These are phyloP conservation scores for Rallus crepitans DNA, from an alignment of 2,797 vertebrate species.

Conservation along the genomic window DNA sequence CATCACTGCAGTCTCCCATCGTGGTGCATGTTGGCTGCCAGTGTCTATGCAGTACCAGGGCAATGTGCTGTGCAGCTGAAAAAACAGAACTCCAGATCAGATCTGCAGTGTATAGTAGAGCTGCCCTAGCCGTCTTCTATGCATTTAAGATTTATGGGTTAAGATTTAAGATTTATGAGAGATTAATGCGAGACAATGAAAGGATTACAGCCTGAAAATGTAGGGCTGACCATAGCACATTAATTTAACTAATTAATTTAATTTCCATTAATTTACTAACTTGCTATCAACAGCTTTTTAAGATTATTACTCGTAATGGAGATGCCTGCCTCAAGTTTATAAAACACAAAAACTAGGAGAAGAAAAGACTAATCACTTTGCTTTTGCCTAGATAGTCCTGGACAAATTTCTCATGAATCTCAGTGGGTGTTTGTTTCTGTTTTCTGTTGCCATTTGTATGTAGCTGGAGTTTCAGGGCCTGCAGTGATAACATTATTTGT, in stretches of 20 bases:
- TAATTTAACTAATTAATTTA: no score
- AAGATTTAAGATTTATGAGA: background rate
- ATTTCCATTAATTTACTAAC: background rate
- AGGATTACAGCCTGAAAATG: background rate
- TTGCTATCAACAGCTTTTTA: background rate
- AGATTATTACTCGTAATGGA: background rate
- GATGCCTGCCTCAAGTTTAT: background rate
- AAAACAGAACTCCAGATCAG: background rate
- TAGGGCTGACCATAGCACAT: fast-evolving
- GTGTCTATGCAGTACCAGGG: background rate
- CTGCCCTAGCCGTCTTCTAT: background rate
- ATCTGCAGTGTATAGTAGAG: background rate
- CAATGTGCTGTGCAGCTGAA: background rate
- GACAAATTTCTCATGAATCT: background rate
- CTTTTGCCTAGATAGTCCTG: background rate
- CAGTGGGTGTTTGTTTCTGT: background rate
- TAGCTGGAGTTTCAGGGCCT: background rate
- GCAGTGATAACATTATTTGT: background rate
- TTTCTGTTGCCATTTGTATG: background rate
- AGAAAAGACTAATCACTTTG: background rate
- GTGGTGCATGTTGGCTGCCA: background rate
- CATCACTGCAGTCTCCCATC: conserved; percentile 17
- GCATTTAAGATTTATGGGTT: background rate
- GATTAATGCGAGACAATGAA: background rate
- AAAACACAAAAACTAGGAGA: background rate